Evolutionary conservation across 2,797 vertebrate genomes (phyloP), one percentile per base, ranked within the genome.

Genomic region (Enteromius paludinosus): DNA sequence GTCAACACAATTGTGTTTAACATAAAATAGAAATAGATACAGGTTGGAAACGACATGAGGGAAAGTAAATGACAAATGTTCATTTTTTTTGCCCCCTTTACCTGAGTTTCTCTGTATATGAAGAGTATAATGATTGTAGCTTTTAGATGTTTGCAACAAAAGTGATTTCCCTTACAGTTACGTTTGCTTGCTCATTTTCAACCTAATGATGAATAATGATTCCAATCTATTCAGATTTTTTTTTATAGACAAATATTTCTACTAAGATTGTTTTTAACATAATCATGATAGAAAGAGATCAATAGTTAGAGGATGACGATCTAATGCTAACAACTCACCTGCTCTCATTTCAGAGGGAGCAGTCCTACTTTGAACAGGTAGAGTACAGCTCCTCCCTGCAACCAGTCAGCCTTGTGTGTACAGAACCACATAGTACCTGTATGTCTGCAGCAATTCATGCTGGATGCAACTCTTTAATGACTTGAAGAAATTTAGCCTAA

Each of bases 301-400:
- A 11, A 14, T 33, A 66, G 54, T 87, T 56, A 66, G 64, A 64
- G 38, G 83, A 86, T 91, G 79, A 86, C 77, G 70, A 81, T 81
- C 82, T 88, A 56, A 77, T 90, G 88, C 92, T 95, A 91, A 94
- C 92, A 62, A 85, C 88, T 91, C 88, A 90, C 89, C 87, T 94
- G 81, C 87, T 95, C 92, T 95, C 91, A 93, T 96, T 96, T 94
- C 95, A 96, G 96, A 96, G 93, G 92, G 89, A 92, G 90, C 92
- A 94, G 91, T 89, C 92, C 92, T 91, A 92, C 94, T 91, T 90
- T 95, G 90, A 95, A 91, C 95, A 96, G 95, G 95, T 96, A 94
- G 94, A 93, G 92, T 93, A 93, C 84, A 89, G 89, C 89, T 92
- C 89, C 92, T 94, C 92, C 88, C 91, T 84, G 70, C 73, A 89